phyloP scores from a whole-genome alignment of 2,888 invertebrate genomes.

The Cosmia pyralina region DNA sequence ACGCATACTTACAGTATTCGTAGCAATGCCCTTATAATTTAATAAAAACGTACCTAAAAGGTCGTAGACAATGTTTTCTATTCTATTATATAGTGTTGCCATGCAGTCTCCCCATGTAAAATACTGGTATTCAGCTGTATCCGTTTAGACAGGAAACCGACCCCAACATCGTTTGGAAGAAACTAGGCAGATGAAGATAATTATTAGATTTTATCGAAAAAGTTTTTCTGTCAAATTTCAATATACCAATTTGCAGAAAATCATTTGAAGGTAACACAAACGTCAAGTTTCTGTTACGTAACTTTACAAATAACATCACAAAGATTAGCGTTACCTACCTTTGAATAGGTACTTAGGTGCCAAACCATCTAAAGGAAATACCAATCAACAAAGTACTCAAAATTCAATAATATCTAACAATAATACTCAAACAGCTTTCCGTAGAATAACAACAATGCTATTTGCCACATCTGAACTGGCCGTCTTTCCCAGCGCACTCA shows the following conservation, averaged over 20 bases:
- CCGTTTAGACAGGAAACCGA: too few species aligned
- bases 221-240: neutral
- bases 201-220: neutral
- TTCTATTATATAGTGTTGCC: too few species aligned
- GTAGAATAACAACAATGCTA: conserved; percentile 52
- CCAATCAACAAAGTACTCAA: conserved; percentile 43
- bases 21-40: too few species aligned
- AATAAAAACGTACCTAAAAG: too few species aligned
- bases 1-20: too few species aligned
- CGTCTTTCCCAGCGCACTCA: conserved; percentile 54
- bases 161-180: too few species aligned
- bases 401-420: conserved; percentile 53
- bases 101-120: too few species aligned
- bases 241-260: neutral
- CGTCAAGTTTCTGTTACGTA: neutral
- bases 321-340: neutral
- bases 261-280: neutral
- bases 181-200: neutral
- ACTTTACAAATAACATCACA: neutral
- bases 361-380: conserved; percentile 30
- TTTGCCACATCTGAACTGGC: conserved; percentile 53
- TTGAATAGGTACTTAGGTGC: neutral
- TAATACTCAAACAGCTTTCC: conserved; percentile 53
- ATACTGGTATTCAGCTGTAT: too few species aligned
- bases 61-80: too few species aligned